Evolutionary conservation across 1,140 invertebrate species (phyloP), one percentile per base, ranked within the genome.

Genomic region (Drosophila asahinai): DNA sequence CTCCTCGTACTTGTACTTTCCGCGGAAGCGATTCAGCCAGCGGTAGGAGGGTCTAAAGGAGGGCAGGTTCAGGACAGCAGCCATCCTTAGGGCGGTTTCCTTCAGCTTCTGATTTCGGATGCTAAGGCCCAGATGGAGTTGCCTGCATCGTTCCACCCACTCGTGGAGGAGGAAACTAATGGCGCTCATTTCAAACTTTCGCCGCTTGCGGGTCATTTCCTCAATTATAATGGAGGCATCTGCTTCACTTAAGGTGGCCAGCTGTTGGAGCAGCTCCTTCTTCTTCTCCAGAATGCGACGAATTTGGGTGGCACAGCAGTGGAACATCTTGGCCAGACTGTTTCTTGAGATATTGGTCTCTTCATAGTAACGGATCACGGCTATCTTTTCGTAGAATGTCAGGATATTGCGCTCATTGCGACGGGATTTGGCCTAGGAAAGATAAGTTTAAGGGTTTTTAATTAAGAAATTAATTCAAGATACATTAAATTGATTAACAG

Each of bases 371-470:
- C 91, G 91, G 58, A 92, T 92, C 1, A 92, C 91, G 27, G 91
- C 91, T 17, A 92, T 92, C 57, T 92, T 92, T 17, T 92, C 91
- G 61, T 92, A 92, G n/a, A 92, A 92, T 14, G 91, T 92, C 4
- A 92, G 66, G 51, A 92, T 92, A 19, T 92, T 92, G 9, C 91
- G 91, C n/a, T 92, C 91, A 58, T 92, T 92, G 17, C 91, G 91
- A 48, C 91, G 91, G 3, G 80, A 58, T 86, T 92, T 92, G 5
- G 11, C 15, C 66, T 87, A 55, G 11, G 8, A 5, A 40, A 22
- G 5, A n/a, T 15, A 42, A 4, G 3, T 27, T 19, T 12, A 4
- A 36, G 15, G 14, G 19, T 48, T 38, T 8, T 17, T 19, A 48
- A 14, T 45, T 30, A 12, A 5, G 9, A 3, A 15, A 3, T 5